Evolutionary conservation across 2,888 invertebrate species (phyloP).

Genomic region (Clanis bilineata): DNA sequence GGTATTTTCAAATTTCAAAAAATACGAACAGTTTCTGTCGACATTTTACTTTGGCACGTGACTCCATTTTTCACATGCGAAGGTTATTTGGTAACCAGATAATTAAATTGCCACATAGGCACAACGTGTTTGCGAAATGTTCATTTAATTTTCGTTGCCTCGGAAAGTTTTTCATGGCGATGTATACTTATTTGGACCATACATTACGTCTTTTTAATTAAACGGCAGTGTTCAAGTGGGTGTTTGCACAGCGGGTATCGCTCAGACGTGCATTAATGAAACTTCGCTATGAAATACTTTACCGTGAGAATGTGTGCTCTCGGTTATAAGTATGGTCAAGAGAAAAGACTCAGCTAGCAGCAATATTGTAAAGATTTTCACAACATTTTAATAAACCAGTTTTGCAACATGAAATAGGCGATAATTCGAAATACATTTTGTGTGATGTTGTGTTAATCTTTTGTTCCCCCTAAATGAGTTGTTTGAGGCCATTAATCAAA

Average conservation of each 20-base stretch:
- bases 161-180: neutral
- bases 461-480: neutral
- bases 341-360: neutral
- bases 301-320: neutral
- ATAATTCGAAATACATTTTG: too few species aligned
- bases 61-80: neutral
- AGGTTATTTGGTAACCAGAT: neutral
- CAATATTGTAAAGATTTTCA: neutral
- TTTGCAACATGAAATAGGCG: too few species aligned
- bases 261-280: neutral
- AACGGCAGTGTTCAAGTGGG: neutral
- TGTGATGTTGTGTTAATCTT: neutral
- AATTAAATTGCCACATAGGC: neutral
- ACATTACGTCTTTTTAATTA: neutral
- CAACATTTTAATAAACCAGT: neutral
- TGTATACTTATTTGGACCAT: neutral
- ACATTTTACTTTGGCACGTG: neutral
- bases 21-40: neutral
- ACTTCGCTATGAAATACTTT: neutral
- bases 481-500: neutral
- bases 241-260: neutral
- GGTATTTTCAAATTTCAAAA: neutral
- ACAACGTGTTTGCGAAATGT: neutral
- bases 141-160: neutral
- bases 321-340: neutral